Evolutionary conservation across 2,888 invertebrate genomes (phyloP).

Genomic region (Tholera decimalis): DNA sequence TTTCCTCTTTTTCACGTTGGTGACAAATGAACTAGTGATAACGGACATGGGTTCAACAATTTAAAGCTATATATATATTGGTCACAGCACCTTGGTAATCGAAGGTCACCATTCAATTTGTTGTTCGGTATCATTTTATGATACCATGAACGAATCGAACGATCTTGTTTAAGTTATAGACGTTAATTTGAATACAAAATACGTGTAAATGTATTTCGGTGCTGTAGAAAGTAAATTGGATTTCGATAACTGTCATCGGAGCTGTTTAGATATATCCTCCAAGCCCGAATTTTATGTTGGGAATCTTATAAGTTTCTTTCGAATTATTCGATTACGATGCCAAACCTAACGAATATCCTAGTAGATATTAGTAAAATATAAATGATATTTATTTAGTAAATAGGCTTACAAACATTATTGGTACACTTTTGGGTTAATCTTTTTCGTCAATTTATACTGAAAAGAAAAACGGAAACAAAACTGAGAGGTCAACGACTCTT

Average conservation of each 20-base stretch:
- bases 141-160: conserved; percentile 39
- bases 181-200: conserved; percentile 50
- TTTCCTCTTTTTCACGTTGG: not conserved
- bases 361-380: too few species aligned
- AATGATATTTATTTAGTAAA: too few species aligned
- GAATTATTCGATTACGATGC: not conserved
- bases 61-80: conserved; percentile 39
- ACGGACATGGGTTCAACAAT: conserved; percentile 9
- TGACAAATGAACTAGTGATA: conserved; percentile 9
- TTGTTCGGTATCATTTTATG: conserved; percentile 35
- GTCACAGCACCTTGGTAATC: conserved; percentile 44
- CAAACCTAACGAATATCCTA: not conserved
- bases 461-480: too few species aligned
- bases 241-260: conserved; percentile 35
- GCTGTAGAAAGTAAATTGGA: conserved; percentile 46
- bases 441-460: too few species aligned
- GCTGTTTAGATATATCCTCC: conserved; percentile 1
- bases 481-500: too few species aligned
- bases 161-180: conserved; percentile 48
- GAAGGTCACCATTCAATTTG: conserved; percentile 52
- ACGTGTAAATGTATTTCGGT: conserved; percentile 30
- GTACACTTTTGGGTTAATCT: too few species aligned
- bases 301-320: not conserved
- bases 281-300: conserved; percentile 2
- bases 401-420: too few species aligned